Evolutionary conservation across 2,797 vertebrate species (phyloP), one percentile per base, ranked within the genome.

Genomic region (Sebastes cheni): DNA sequence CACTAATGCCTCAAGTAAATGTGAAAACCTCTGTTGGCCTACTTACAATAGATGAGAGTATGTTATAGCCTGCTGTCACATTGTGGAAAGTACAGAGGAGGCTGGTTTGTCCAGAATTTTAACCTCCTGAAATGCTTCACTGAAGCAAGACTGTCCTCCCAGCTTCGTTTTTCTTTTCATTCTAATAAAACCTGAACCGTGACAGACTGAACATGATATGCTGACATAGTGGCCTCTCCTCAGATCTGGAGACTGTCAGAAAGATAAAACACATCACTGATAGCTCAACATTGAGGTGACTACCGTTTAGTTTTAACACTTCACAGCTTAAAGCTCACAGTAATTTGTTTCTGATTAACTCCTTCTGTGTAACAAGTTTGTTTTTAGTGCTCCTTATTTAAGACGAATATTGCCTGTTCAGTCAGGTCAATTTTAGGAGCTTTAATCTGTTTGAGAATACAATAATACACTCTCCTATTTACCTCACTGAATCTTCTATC

Each of bases 81-180:
- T 39, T 71, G 29, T 61, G 60, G 42, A 84, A 80, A 77, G 62
- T 70, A 83, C 32, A 1, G 7, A 59, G 23, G 52, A 54, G 67
- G 1, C 59, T 54, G 59, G 65, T 79, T 75, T 50, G 25, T 78
- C 74, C 2, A 20, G 72, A 64, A 18, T 56, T 78, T 80, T 72
- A 68, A 84, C 71, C 77, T 27, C 30, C 22, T 71, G 34, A 75
- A 76, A 69, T 42, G 68, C 50, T 75, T 83, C 75, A 86, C 9
- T 69, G 55, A 81, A 87, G 67, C 75, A 73, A 65, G 10, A 67
- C 42, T 75, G 4, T 18, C 67, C 36, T 67, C 61, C 36, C 16
- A 65, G 22, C 75, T 77, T 77, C 18, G 12, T 82, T 67, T 77
- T 77, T 20, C 9, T 59, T 75, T 84, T 72, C 16, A 32, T 11